These are phyloP conservation scores for Dugesia japonica DNA, from an alignment of 2,888 invertebrate species.

Conservation along the genomic window DNA sequence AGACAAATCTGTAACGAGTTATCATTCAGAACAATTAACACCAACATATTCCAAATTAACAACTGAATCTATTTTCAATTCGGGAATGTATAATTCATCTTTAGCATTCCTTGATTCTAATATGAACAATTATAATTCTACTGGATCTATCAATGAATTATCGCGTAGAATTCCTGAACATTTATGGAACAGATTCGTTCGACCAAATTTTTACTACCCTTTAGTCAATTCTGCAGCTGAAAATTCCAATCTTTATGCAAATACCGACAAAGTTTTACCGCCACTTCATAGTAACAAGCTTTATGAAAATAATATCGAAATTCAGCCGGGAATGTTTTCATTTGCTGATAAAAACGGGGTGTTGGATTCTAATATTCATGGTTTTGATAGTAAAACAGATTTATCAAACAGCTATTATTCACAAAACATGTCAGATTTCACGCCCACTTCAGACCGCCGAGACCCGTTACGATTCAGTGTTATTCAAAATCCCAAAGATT, in stretches of 20 bases:
- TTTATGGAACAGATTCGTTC: background rate
- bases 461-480: background rate
- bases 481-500: slow-evolving; percentile 12
- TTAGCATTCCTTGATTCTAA: background rate
- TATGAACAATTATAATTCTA: background rate
- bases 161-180: background rate
- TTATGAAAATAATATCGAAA: background rate
- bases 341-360: background rate
- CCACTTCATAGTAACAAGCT: background rate
- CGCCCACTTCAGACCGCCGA: background rate
- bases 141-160: background rate
- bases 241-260: background rate
- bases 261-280: background rate
- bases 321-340: background rate
- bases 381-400: background rate
- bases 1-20: background rate
- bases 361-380: background rate
- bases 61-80: background rate
- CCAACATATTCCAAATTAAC: background rate
- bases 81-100: background rate
- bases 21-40: background rate
- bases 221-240: background rate
- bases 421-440: background rate
- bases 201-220: background rate
- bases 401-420: background rate